Conservation (phyloP, 2,888 invertebrate species). For the Oligia latruncula region DNA sequence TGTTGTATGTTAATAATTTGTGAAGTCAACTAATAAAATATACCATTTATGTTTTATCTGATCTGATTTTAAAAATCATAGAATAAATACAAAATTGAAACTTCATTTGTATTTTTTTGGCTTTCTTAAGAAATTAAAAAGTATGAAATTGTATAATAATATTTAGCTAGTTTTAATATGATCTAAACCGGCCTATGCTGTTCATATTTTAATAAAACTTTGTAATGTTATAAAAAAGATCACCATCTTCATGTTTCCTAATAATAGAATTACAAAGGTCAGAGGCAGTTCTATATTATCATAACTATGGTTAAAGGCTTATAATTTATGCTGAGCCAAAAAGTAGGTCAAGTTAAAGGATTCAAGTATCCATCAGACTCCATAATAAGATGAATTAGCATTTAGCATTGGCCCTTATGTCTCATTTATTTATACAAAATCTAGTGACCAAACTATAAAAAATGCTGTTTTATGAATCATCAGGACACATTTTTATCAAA, state of each 20-base stretch:
- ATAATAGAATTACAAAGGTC: slow-evolving; percentile 39
- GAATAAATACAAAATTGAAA: background rate
- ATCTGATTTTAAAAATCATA: background rate
- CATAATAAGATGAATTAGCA: slow-evolving; percentile 7
- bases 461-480: slow-evolving; percentile 14
- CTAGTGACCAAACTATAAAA: slow-evolving; percentile 1
- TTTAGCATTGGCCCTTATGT: background rate
- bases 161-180: background rate
- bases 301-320: background rate
- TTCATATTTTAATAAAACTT: background rate
- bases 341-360: slow-evolving; percentile 27
- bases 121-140: background rate
- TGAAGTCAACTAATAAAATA: slow-evolving; percentile 3
- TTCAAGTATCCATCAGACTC: background rate
- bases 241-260: slow-evolving; percentile 17
- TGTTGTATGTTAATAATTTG: slow-evolving; percentile 28
- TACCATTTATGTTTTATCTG: too few relatives aligned
- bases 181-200: background rate
- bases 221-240: background rate
- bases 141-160: background rate
- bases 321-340: background rate
- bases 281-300: slow-evolving; percentile 6
- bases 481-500: slow-evolving; percentile 16
- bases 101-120: background rate
- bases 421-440: background rate